Conservation (phyloP, 2,113 vertebrate species). For the Cynocephalus volans region DNA sequence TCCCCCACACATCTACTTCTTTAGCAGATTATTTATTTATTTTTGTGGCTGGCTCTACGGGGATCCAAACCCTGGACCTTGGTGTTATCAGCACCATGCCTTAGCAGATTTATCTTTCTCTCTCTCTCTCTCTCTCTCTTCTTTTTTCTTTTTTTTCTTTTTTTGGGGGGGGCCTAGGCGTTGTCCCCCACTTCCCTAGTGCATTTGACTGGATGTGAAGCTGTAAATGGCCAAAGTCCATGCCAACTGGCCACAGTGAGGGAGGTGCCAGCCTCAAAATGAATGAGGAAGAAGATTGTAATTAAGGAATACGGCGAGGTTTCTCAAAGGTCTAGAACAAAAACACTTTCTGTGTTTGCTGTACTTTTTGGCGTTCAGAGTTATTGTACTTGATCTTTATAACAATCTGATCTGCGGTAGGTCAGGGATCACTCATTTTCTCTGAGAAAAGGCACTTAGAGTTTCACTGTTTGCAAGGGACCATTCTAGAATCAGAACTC, state of each 20-base stretch:
- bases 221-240: background rate
- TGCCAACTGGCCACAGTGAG: background rate
- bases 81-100: no score
- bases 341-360: background rate
- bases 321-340: background rate
- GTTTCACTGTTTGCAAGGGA: background rate
- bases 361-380: background rate
- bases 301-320: background rate
- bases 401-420: background rate
- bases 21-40: background rate
- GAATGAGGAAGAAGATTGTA: background rate
- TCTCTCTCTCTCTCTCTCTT: background rate
- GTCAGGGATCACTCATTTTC: background rate
- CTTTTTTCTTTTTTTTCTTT: background rate
- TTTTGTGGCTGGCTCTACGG: no score
- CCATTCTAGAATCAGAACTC: background rate
- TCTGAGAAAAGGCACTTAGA: background rate
- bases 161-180: accelerated
- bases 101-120: no score
- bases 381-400: background rate
- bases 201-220: background rate
- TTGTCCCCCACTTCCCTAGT: background rate
- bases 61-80: no score
- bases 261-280: background rate
- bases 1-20: background rate